A percentile compares a stretch with the other conserved stretches of the same genome.
Conservation (phyloP, 2,888 invertebrate genomes). For the Germaria angustata region DNA sequence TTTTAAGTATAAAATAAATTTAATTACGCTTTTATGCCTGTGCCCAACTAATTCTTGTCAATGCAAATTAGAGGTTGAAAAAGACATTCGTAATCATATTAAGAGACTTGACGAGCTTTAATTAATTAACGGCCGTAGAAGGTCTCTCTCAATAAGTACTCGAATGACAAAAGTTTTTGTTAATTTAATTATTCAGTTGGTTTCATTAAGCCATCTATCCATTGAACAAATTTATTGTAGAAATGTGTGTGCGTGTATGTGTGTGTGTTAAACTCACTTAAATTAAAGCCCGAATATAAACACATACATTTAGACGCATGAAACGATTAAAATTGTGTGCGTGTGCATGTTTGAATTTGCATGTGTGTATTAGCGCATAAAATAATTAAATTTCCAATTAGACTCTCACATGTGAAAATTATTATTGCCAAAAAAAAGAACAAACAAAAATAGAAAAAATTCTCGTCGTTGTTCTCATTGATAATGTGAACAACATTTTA, state of each 20-base stretch:
- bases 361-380: constrained; percentile 51
- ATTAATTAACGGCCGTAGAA: not conserved
- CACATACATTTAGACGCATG: not conserved
- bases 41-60: no score
- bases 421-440: constrained; percentile 51
- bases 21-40: not conserved
- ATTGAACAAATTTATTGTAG: constrained; percentile 5
- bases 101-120: not conserved
- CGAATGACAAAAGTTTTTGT: not conserved
- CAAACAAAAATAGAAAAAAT: not conserved
- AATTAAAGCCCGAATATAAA: not conserved
- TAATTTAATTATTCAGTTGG: constrained; percentile 14
- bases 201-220: not conserved
- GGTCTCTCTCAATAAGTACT: no score
- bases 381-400: constrained; percentile 69
- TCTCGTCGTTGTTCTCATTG: constrained; percentile 17
- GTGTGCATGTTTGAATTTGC: not conserved
- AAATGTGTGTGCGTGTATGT: no score
- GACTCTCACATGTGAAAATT: constrained; percentile 61
- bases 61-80: not conserved
- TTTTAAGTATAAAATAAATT: not conserved
- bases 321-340: not conserved
- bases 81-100: not conserved
- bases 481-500: constrained; percentile 38
- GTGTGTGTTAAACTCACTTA: not conserved